Evolutionary conservation across 2,888 invertebrate genomes (phyloP).

Genomic region (Meta bourneti): DNA sequence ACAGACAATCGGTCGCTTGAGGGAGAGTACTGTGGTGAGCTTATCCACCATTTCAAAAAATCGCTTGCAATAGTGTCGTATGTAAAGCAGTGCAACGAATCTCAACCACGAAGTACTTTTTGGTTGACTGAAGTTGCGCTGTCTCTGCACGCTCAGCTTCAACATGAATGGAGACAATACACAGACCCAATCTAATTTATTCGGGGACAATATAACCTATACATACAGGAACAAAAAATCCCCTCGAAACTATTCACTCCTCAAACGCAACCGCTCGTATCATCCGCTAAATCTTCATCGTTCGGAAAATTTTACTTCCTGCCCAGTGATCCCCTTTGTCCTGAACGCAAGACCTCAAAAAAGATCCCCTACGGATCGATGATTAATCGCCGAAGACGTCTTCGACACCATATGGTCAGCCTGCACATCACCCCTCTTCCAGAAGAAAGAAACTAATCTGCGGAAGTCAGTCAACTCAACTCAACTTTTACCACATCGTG

Average conservation of each 20-base stretch:
- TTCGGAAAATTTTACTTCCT: slow-evolving; percentile 28
- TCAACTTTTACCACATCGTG: not conserved
- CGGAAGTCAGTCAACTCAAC: slow-evolving; percentile 60
- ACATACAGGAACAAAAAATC: not conserved
- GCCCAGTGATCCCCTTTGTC: slow-evolving; percentile 34
- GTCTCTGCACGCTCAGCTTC: no score
- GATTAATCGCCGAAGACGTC: slow-evolving; percentile 65
- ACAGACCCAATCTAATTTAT: not conserved
- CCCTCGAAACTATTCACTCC: slow-evolving; percentile 6
- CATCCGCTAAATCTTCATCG: not conserved
- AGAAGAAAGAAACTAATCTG: slow-evolving; percentile 41
- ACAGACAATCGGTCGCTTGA: no score
- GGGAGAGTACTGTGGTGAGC: no score
- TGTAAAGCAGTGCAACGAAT: no score
- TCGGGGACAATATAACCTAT: not conserved
- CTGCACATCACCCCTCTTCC: slow-evolving; percentile 52
- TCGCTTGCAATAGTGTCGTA: no score
- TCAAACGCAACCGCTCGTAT: not conserved
- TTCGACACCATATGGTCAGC: slow-evolving; percentile 75
- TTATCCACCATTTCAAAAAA: no score
- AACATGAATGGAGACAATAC: not conserved
- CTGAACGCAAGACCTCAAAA: slow-evolving; percentile 19
- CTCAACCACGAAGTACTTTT: no score
- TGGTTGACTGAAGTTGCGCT: no score
- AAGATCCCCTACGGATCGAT: slow-evolving; percentile 56